A percentile compares a stretch with the other conserved stretches of the same genome.
These are phyloP conservation scores for Oeneis ivallda DNA, from an alignment of 2,888 invertebrate species.

Conservation along the genomic window DNA sequence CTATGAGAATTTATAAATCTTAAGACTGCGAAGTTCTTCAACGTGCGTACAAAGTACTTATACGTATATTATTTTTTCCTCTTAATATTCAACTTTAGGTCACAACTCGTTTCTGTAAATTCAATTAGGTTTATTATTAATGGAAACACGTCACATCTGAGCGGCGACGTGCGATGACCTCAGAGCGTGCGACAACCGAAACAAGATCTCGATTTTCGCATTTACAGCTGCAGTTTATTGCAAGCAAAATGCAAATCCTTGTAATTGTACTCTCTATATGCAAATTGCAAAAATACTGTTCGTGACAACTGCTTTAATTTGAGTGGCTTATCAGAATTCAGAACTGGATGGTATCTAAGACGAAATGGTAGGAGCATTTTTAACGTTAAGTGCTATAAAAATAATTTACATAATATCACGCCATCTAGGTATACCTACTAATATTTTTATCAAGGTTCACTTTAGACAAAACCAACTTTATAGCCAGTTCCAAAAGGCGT, in stretches of 20 bases:
- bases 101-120: constrained; percentile 13
- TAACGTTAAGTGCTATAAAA: background rate
- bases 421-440: background rate
- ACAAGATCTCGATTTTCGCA: constrained; percentile 30
- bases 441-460: background rate
- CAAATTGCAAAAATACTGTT: constrained; percentile 24
- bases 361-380: background rate
- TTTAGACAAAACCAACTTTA: background rate
- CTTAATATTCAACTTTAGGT: background rate
- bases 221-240: constrained; percentile 21
- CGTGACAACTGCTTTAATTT: constrained; percentile 13
- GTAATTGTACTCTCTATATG: constrained; percentile 26
- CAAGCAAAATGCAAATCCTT: constrained; percentile 23
- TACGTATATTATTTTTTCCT: background rate
- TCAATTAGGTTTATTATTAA: constrained; percentile 19
- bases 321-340: constrained; percentile 16
- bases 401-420: background rate
- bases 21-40: background rate
- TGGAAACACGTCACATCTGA: constrained; percentile 31
- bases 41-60: background rate
- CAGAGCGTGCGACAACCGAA: constrained; percentile 32
- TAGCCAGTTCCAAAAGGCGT: background rate
- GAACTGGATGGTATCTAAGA: background rate
- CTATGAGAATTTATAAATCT: too few species aligned
- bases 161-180: constrained; percentile 38